Evolutionary conservation across 2,113 vertebrate genomes (phyloP).

Genomic region (Sinosuthora webbiana): DNA sequence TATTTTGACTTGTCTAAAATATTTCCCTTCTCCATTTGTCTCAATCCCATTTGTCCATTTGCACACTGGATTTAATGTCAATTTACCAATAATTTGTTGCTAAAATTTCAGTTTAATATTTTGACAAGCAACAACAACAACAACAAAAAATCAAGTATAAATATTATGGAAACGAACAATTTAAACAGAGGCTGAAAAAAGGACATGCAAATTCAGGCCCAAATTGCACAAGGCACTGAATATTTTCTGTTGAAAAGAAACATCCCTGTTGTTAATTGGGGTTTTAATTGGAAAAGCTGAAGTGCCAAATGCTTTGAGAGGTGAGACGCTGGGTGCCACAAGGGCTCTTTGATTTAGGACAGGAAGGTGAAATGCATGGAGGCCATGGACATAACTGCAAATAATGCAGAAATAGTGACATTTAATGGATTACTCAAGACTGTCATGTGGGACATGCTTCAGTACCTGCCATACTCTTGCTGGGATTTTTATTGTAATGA

Average conservation of each 20-base stretch:
- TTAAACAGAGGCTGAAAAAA: neutral
- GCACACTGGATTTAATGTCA: neutral
- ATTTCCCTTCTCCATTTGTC: neutral
- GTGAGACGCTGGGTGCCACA: fast-evolving
- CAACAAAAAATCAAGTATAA: neutral
- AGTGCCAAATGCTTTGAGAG: neutral
- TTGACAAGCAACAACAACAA: neutral
- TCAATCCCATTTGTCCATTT: neutral
- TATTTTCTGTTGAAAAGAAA: neutral
- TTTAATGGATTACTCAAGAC: constrained; percentile 10
- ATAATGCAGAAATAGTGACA: neutral
- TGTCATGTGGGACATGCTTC: neutral
- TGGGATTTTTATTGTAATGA: neutral
- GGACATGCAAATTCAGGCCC: neutral
- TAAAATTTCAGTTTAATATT: neutral
- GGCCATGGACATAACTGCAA: neutral
- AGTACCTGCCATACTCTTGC: neutral
- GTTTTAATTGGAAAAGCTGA: neutral
- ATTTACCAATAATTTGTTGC: neutral
- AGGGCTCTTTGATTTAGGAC: neutral
- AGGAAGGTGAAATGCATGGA: neutral
- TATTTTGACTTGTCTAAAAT: neutral
- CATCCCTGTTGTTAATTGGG: neutral
- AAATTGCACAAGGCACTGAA: neutral
- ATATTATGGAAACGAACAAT: neutral